Conservation (phyloP, 2,888 invertebrate genomes). For the Netelia fuscicornis region DNA sequence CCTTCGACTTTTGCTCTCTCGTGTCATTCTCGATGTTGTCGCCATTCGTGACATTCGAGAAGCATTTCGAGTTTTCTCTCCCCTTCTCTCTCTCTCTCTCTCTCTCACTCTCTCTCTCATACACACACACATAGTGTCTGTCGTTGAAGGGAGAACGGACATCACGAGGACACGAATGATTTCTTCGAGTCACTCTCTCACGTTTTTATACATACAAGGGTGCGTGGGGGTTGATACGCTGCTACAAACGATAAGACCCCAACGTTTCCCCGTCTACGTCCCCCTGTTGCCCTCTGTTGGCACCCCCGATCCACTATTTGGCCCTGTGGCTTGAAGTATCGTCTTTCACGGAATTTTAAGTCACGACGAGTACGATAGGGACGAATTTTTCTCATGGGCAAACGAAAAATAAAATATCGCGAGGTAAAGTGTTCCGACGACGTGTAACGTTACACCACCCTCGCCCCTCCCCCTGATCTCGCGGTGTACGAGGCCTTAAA, state of each 20-base stretch:
- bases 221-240: constrained; percentile 4
- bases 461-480: constrained; percentile 13
- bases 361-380: constrained; percentile 65
- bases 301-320: constrained; percentile 80
- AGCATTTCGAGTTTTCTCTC: constrained; percentile 48
- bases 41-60: constrained; percentile 47
- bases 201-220: constrained; percentile 25
- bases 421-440: constrained; percentile 47
- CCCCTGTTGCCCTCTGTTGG: constrained; percentile 10
- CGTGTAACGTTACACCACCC: constrained; percentile 69
- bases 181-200: constrained; percentile 44
- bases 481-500: constrained; percentile 35
- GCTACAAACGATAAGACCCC: constrained; percentile 45
- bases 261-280: background rate
- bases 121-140: background rate
- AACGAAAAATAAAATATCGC: constrained; percentile 29
- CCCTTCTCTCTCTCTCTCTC: constrained; percentile 17
- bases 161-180: constrained; percentile 37
- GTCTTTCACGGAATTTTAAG: constrained; percentile 80
- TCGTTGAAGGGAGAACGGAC: background rate
- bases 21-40: constrained; percentile 31
- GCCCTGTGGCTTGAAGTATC: constrained; percentile 74
- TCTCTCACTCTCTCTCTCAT: background rate
- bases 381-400: constrained; percentile 65
- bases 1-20: constrained; percentile 48